Percentiles rank a stretch among this genome's conserved stretches.
Evolutionary conservation across 2,113 vertebrate species (phyloP).

Genomic region (Gadus chalcogrammus): DNA sequence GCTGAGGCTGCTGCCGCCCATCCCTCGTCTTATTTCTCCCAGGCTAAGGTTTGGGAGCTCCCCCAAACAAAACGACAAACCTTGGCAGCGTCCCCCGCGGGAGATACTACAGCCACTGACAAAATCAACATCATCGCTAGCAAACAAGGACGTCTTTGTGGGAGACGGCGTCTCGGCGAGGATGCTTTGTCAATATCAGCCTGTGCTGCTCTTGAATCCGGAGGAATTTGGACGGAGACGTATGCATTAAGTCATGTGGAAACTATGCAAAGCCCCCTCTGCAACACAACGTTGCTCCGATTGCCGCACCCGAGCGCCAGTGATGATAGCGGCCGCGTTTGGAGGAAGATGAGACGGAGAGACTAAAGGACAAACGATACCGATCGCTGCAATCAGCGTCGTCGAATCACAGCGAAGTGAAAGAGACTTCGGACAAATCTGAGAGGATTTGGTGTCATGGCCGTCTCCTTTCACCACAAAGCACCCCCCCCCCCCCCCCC

Average conservation of each 20-base stretch:
- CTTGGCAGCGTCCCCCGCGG: background rate
- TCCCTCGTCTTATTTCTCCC: background rate
- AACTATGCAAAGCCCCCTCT: slow-evolving; percentile 7
- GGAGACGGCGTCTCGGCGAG: background rate
- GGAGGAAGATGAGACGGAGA: background rate
- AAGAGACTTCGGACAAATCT: slow-evolving; percentile 34
- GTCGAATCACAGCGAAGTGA: slow-evolving; percentile 19
- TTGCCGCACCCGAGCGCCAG: background rate
- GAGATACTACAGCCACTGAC: background rate
- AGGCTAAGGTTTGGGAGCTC: background rate
- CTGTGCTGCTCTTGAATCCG: background rate
- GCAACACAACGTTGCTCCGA: background rate
- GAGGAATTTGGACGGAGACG: slow-evolving; percentile 6
- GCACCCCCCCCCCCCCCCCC: background rate
- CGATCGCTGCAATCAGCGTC: slow-evolving; percentile 34
- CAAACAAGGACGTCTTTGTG: slow-evolving; percentile 8
- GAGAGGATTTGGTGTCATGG: slow-evolving; percentile 24
- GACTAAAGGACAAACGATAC: slow-evolving; percentile 5
- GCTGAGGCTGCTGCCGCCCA: too few species aligned
- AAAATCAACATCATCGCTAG: slow-evolving; percentile 9
- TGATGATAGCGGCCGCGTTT: background rate
- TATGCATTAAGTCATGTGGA: slow-evolving; percentile 1
- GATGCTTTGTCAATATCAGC: background rate
- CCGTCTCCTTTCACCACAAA: too few species aligned
- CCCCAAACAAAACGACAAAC: background rate